phyloP scores from a whole-genome alignment of 2,797 vertebrate genomes.

The Malacoraja senta region DNA sequence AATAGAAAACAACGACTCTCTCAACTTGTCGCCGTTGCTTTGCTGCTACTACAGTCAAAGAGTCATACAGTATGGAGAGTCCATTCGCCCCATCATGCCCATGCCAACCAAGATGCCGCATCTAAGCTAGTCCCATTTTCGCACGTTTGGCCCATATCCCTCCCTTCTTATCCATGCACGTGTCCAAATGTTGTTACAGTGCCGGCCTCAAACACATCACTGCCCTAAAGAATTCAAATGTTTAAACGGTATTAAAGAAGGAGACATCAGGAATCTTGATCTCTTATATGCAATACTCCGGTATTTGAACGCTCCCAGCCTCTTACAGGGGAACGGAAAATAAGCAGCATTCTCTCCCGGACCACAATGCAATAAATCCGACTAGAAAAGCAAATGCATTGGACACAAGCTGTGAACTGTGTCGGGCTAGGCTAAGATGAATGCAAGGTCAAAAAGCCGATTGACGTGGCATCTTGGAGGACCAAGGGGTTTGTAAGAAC shows the following conservation, averaged over 20 bases:
- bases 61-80: too few relatives aligned
- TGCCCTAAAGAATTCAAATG: neutral
- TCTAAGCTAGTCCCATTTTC: too few relatives aligned
- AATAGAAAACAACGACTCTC: neutral
- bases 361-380: neutral
- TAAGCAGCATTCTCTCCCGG: neutral
- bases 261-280: neutral
- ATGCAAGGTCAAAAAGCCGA: neutral
- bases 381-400: neutral
- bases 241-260: constrained; percentile 12
- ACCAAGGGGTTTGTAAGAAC: too few relatives aligned
- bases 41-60: too few relatives aligned
- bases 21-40: neutral
- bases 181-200: too few relatives aligned
- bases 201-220: neutral
- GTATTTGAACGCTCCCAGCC: neutral
- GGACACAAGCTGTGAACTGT: neutral
- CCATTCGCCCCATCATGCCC: too few relatives aligned
- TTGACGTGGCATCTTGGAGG: constrained; percentile 8
- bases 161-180: neutral
- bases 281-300: neutral
- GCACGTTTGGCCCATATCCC: too few relatives aligned
- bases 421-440: neutral
- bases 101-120: too few relatives aligned
- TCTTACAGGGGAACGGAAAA: neutral